Conservation (phyloP, 2,113 vertebrate species). For the Phrynosoma blainvillii region DNA sequence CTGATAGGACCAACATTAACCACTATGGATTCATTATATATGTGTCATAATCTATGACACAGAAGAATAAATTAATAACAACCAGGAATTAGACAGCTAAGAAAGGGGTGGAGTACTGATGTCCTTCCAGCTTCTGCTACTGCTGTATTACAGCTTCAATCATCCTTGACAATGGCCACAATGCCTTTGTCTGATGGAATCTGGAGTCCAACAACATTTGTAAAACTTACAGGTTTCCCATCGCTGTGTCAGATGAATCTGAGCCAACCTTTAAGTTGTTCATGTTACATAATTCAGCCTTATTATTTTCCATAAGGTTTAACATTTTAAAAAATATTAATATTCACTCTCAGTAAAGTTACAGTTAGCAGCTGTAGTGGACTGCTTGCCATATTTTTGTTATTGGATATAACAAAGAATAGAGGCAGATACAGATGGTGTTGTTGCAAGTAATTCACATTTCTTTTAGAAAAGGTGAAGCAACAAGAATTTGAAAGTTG, state of each 20-base stretch:
- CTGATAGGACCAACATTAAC: too few species aligned
- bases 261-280: too few species aligned
- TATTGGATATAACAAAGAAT: not conserved
- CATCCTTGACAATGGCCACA: not conserved
- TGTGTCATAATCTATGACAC: too few species aligned
- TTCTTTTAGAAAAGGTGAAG: conserved; percentile 6
- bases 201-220: not conserved
- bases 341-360: not conserved
- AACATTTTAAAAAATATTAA: not conserved
- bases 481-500: not conserved
- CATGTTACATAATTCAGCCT: too few species aligned
- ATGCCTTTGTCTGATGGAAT: not conserved
- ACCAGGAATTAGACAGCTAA: not conserved
- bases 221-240: too few species aligned
- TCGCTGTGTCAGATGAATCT: too few species aligned
- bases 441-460: not conserved
- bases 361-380: conserved; percentile 19
- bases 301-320: not conserved
- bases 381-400: conserved; percentile 23
- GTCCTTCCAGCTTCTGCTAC: too few species aligned
- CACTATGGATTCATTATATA: too few species aligned
- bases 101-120: not conserved
- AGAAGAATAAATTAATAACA: too few species aligned
- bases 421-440: not conserved
- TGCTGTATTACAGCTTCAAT: not conserved